A percentile compares a stretch with the other conserved stretches of the same genome.
Evolutionary conservation across 53 echinoderm and acorn worm genomes (phyloP).

Genomic region (Holothuria leucospilota): DNA sequence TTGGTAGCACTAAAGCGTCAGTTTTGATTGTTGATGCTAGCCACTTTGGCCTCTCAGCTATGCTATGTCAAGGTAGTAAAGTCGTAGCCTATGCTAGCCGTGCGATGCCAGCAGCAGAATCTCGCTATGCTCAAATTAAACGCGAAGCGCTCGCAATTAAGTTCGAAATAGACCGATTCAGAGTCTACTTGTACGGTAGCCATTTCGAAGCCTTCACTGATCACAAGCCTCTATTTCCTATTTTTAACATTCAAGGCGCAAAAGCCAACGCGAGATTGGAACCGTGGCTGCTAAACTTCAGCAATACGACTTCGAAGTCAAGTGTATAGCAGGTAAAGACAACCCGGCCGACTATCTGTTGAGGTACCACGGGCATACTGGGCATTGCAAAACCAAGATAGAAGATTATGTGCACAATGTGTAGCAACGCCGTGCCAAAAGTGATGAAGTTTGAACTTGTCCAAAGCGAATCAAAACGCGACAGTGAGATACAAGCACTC

Average conservation of each 20-base stretch:
- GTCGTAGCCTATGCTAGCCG: no score
- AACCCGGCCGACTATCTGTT: no score
- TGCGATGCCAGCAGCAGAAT: no score
- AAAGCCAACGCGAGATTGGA: constrained; percentile 66
- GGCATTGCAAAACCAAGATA: neutral
- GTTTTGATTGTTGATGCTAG: no score
- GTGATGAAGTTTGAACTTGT: constrained; percentile 68
- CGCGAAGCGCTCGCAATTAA: constrained; percentile 75
- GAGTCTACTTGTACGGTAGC: constrained; percentile 69
- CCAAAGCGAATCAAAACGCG: no score
- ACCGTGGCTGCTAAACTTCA: constrained; percentile 66
- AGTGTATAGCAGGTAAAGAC: constrained; percentile 69
- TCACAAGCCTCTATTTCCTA: constrained; percentile 72
- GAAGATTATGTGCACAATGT: constrained; percentile 67
- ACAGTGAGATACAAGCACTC: no score
- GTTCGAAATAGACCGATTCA: constrained; percentile 70
- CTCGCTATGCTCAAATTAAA: no score
- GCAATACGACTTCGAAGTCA: constrained; percentile 68
- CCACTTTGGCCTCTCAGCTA: constrained; percentile 69
- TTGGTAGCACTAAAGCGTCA: no score
- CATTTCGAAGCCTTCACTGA: constrained; percentile 62
- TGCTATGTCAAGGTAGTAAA: constrained; percentile 67
- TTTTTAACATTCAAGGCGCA: constrained; percentile 45
- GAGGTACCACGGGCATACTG: constrained; percentile 47
- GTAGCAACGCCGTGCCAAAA: constrained; percentile 66